These are phyloP conservation scores for Pollenia angustigena DNA, from an alignment of 2,888 invertebrate genomes.

Conservation along the genomic window DNA sequence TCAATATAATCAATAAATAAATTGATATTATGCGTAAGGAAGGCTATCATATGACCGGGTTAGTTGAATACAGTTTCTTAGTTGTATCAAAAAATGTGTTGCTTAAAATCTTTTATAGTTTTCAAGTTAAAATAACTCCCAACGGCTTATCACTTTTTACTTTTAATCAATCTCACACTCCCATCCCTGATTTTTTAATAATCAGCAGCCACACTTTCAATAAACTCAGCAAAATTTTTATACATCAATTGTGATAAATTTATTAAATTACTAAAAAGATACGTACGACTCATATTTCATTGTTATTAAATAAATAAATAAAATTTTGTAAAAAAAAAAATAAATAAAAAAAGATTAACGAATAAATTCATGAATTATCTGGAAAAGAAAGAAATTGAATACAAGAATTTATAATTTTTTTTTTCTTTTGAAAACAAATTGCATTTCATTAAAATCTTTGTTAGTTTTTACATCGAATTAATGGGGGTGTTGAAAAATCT, in stretches of 20 bases:
- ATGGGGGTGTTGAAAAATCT: constrained; percentile 32
- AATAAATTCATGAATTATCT: background rate
- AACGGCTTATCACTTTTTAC: background rate
- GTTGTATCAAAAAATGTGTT: no score
- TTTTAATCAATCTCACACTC: background rate
- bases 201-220: background rate
- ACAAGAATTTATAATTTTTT: constrained; percentile 20
- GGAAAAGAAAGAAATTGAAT: background rate
- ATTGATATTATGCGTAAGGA: no score
- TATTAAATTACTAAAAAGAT: background rate
- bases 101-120: no score
- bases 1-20: no score
- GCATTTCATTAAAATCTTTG: constrained; percentile 16
- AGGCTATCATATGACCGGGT: no score
- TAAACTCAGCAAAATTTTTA: background rate
- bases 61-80: no score
- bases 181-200: background rate
- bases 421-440: constrained; percentile 24
- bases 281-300: constrained; percentile 13
- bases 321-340: background rate
- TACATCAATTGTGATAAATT: constrained; percentile 52
- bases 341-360: constrained; percentile 10
- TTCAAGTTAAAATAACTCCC: no score
- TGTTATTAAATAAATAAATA: constrained; percentile 42
- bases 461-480: constrained; percentile 23